phyloP scores from a whole-genome alignment of 2,888 invertebrate species.

The Eurois occulta region DNA sequence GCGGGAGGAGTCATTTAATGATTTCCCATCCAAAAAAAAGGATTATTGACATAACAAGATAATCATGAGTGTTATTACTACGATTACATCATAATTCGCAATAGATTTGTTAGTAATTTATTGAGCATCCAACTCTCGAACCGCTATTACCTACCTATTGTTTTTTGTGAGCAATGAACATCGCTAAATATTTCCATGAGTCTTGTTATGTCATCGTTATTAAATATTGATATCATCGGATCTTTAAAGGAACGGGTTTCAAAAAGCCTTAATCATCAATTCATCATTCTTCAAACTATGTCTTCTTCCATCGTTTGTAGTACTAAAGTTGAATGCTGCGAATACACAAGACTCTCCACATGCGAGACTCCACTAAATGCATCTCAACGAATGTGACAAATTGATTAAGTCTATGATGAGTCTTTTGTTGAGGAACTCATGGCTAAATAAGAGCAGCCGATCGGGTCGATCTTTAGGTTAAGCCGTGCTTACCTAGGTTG shows the following conservation, averaged over 20 bases:
- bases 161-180: conserved; percentile 34
- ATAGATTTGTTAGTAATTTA: conserved; percentile 5
- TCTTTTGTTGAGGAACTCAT: not conserved
- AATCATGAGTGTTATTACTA: not conserved
- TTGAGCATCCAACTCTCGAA: conserved; percentile 31
- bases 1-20: too few species aligned
- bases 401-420: not conserved
- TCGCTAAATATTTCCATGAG: conserved; percentile 9
- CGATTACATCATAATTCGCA: conserved; percentile 21
- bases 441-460: too few species aligned
- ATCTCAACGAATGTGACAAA: not conserved
- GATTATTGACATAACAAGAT: conserved; percentile 1
- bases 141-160: not conserved
- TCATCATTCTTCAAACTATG: not conserved
- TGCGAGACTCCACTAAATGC: not conserved
- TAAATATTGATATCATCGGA: not conserved
- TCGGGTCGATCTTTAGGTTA: too few species aligned
- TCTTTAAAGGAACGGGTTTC: not conserved
- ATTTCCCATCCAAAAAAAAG: too few species aligned
- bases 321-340: not conserved
- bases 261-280: not conserved
- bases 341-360: not conserved
- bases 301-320: not conserved
- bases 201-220: conserved; percentile 18
- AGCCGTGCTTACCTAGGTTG: too few species aligned